A percentile compares a stretch with the other conserved stretches of the same genome.
These are phyloP conservation scores for Felis chaus DNA, from an alignment of 2,113 vertebrate species.

Conservation along the genomic window DNA sequence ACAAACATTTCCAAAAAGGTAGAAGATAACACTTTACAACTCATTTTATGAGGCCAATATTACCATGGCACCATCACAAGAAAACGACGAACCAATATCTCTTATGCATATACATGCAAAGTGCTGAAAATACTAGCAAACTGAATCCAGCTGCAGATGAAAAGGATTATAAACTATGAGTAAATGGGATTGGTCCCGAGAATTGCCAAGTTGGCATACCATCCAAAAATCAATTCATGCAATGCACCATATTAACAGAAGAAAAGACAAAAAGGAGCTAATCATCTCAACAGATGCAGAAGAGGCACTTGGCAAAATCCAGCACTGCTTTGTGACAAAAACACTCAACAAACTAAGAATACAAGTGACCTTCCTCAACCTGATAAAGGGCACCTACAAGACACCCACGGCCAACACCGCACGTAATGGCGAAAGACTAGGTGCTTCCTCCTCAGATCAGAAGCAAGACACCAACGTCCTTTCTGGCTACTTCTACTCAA, in stretches of 20 bases:
- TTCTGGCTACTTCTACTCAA: neutral
- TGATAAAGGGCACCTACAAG: accelerated
- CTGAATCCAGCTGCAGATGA: neutral
- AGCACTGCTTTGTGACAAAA: neutral
- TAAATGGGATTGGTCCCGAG: neutral
- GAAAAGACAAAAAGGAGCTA: neutral
- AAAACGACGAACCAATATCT: neutral
- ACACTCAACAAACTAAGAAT: neutral
- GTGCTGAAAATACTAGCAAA: neutral
- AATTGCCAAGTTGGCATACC: neutral
- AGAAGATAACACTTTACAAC: neutral
- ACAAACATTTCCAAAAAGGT: neutral
- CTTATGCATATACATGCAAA: too few species aligned
- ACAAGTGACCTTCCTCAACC: neutral
- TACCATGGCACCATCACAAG: neutral
- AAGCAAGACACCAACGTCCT: accelerated
- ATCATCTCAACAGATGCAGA: neutral
- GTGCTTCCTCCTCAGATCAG: neutral
- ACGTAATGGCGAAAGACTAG: accelerated
- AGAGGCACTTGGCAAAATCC: neutral
- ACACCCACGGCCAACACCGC: accelerated
- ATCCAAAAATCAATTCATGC: neutral
- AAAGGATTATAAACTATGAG: neutral
- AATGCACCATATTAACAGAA: neutral
- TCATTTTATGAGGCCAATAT: neutral